phyloP scores from a whole-genome alignment of 2,888 invertebrate species.

The Suillia variegata region DNA sequence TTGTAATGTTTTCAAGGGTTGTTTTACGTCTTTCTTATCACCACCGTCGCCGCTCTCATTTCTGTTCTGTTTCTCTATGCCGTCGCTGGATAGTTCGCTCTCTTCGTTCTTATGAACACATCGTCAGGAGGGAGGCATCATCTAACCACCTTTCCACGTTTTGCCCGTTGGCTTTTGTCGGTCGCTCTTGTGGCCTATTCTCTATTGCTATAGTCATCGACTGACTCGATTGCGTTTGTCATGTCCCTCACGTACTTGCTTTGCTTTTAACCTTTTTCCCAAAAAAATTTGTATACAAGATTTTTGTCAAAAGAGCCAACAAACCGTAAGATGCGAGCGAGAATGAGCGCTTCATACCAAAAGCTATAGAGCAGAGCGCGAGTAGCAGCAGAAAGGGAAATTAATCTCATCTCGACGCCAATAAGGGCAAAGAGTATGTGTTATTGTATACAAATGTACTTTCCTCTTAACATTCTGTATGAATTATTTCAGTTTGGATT shows the following conservation, averaged over 20 bases:
- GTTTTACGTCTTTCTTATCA: conserved; percentile 12
- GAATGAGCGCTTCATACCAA: too few species aligned
- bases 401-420: conserved; percentile 8
- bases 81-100: neutral
- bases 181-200: neutral
- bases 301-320: conserved; percentile 2
- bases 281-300: neutral
- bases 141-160: neutral
- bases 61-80: too few species aligned
- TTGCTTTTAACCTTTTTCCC: neutral
- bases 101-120: neutral
- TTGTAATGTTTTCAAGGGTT: conserved; percentile 21
- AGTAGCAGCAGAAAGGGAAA: conserved; percentile 2
- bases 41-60: too few species aligned
- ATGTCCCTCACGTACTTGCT: neutral
- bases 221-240: too few species aligned
- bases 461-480: conserved; percentile 18
- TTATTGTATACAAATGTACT: conserved; percentile 2
- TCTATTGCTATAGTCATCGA: neutral
- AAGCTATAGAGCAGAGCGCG: too few species aligned
- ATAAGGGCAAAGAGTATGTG: conserved; percentile 10
- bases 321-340: neutral
- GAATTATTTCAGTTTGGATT: conserved; percentile 5
- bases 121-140: neutral
- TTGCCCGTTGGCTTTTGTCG: neutral